phyloP scores from a whole-genome alignment of 2,113 vertebrate species.

The Elephantulus edwardii region DNA sequence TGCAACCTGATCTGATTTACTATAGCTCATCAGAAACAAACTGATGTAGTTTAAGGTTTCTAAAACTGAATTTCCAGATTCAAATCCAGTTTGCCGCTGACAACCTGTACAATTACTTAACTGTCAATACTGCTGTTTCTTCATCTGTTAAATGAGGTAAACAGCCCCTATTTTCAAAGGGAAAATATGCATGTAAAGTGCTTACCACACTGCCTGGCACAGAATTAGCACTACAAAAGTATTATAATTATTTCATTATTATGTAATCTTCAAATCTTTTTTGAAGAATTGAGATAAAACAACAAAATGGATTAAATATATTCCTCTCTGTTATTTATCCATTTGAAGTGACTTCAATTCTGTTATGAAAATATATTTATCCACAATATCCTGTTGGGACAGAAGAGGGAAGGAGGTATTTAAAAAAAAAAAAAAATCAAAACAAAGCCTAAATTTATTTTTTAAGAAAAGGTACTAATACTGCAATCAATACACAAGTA shows the following conservation, averaged over 20 bases:
- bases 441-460: slow-evolving; percentile 3
- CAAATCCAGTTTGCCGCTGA: slow-evolving; percentile 6
- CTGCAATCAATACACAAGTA: neutral
- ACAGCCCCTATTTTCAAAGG: neutral
- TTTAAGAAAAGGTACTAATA: slow-evolving; percentile 38
- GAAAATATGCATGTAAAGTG: slow-evolving; percentile 31
- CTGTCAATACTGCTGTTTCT: neutral
- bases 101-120: slow-evolving; percentile 8
- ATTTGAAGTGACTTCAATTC: slow-evolving; percentile 46
- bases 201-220: neutral
- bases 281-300: neutral
- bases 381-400: slow-evolving; percentile 1
- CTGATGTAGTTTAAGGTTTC: neutral
- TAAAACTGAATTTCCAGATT: slow-evolving; percentile 34
- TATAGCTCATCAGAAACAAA: neutral
- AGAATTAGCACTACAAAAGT: neutral
- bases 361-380: slow-evolving; percentile 68
- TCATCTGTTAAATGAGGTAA: slow-evolving; percentile 25
- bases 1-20: neutral
- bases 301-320: slow-evolving; percentile 27
- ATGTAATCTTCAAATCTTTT: neutral
- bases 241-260: slow-evolving; percentile 10
- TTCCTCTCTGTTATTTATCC: neutral
- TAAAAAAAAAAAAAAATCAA: no score
- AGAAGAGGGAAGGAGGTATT: neutral